Evolutionary conservation across 2,113 vertebrate genomes (phyloP), one percentile per base, ranked within the genome.

Genomic region (Chiloscyllium plagiosum): DNA sequence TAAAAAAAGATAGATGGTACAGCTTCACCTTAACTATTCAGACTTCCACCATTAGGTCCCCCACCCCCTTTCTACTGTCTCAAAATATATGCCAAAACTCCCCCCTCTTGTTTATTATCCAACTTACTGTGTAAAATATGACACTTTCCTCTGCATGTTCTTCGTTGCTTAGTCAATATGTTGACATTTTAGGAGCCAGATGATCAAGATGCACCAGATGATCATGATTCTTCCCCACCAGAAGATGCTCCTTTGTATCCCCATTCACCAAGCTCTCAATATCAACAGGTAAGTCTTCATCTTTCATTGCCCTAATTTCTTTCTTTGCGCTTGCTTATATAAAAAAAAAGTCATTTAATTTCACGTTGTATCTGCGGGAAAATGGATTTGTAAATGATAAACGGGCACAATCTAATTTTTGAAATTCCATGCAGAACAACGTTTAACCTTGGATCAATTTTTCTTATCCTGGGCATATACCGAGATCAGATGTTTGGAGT

Each of bases 231-330:
- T 33, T 99, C 99, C 97, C 99, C 99, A 96, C 99, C 99, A 90
- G 99, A 99, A 97, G 99, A 99, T 98, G 99, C 99, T 13, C 98
- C 99, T 69, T 97, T 99, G 95, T 99, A 99, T 97, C 99, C 99
- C 10, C 98, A 99, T 97, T 99, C 99, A 97, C 98, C 99, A 97
- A 98, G 98, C 97, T 99, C 99, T 96, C 99, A 99, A 96, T 99
- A 98, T 98, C 99, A 99, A 96, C 99, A 99, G 99, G 99, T 99
- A 98, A 97, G 66, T 29, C 3, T 47, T 72, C 85, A 19, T 13
- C 17, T 94, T 76, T 33, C 2, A 42, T 17, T 26, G 5, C 56
- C 20, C 15, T 69, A 37, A 56, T 50, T 3, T 70, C 6, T 47
- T 42, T 94, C 1, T 2, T 6, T 89, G 50, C 29, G 61, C 70